Base-by-base conservation (phyloP, 2,113 vertebrate species). In the Aepyceros melampus region DNA sequence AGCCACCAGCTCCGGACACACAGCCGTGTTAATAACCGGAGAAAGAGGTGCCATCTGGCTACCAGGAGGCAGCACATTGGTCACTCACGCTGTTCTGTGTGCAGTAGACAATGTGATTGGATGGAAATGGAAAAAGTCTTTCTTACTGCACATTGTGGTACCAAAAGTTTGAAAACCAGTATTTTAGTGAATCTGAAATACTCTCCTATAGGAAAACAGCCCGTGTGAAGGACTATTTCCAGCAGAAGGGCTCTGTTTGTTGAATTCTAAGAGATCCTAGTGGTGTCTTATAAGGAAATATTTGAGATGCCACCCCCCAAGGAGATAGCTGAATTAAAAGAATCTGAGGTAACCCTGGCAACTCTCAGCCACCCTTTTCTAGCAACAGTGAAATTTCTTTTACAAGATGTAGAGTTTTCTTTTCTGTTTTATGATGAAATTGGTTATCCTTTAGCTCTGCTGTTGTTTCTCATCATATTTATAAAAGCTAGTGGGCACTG, bases 371-470 rank as follows among this genome's bases (percentile, higher is more conserved):
- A 92, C n/a, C 33, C 40, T 33, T 23, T 60, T 45, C 29, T 13
- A 53, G 45, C 36, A 86, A 33, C 51, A 78, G 40, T 43, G 45
- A 83, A 29, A 62, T 67, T 67, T 56, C 43, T 89, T 71, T 76
- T 56, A 13, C 3, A 47, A 87, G 40, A 60, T 13, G 29, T 17
- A 23, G 40, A 49, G 33, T 43, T n/a, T 78, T 31, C 76, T 76
- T 33, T 91, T 47, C 62, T 78, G 47, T 93, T 84, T 87, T 62
- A n/a, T 40, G 51, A 56, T 36, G 76, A 97, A 84, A 78, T 2
- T 27, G 19, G 21, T 83, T 53, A 13, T 49, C 86, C 62, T 71
- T 53, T 55, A 29, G 25, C n/a, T 83, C 25, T 31, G 5, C 53
- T 40, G 0, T 29, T 31, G 2, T 82, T 47, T 87, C 60, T 27